Base-by-base conservation (phyloP, 2,888 invertebrate genomes). In the Quadriops clusia region DNA sequence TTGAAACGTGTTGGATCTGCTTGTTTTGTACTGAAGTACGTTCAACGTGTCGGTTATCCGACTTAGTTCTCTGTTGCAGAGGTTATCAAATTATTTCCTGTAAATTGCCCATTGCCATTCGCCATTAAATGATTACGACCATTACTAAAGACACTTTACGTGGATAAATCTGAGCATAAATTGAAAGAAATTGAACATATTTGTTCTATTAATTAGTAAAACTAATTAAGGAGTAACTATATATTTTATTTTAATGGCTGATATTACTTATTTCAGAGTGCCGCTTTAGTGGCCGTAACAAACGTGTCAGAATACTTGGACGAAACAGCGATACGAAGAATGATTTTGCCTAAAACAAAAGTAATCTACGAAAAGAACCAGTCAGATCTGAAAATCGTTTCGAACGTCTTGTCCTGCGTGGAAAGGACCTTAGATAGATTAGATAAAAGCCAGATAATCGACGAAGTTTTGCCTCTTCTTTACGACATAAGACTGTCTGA, bases 381-480 rank as follows among this genome's bases (percentile, higher is more conserved):
- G 38, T 68, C 70, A 29, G 89, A 90, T 54, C 66, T 82, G 17
- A 83, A 85, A 57, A 74, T 89, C 31, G 75, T 85, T 21, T 75
- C 79, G 46, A 78, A 81, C 47, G 78, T 83, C 8, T 65, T 89
- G 3, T 75, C 77, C 10, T 80, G 85, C 54, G 75, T 77, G 30
- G 87, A 90, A 58, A 75, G 77, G 48, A 80, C 86, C 10, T 64
- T 94, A 41, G 76, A 79, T 46, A 77, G 85, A 44, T 68, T 94
- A 43, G 91, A 94, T 46, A 78, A 83, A 51, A 74, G 75, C 34
- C 84, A 89, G 59, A 83, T 94, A 34, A 74, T 89, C 47, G 91
- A 91, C 49, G 84, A 89, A 49, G 85, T 94, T 24, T 70, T 94
- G 42, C 93, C 93, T 1, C 71, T 94, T 41, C 68, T 95, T 17